A percentile compares a stretch with the other conserved stretches of the same genome.
Conservation (phyloP, 2,888 invertebrate genomes). For the Archips crataeganus region DNA sequence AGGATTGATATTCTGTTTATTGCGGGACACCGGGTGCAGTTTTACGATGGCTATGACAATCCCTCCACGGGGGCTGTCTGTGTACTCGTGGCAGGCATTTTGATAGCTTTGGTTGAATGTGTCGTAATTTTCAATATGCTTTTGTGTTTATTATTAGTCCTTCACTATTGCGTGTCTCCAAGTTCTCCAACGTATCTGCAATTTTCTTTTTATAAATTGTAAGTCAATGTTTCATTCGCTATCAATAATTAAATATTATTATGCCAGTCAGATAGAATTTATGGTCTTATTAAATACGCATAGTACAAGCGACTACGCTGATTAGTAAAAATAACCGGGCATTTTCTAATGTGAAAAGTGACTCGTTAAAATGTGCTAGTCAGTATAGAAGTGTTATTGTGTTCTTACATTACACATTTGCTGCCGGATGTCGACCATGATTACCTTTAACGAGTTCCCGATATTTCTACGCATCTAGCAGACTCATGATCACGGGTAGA, state of each 20-base stretch:
- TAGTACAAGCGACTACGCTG: too few species aligned
- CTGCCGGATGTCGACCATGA: too few species aligned
- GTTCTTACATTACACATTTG: too few species aligned
- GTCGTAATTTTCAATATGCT: constrained; percentile 17
- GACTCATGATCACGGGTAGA: too few species aligned
- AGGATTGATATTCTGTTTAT: constrained; percentile 40
- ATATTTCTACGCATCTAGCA: too few species aligned
- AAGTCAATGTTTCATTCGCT: background rate
- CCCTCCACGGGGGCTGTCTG: constrained; percentile 35
- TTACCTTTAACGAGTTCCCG: too few species aligned
- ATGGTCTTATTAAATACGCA: too few species aligned
- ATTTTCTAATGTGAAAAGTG: too few species aligned
- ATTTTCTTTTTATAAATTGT: background rate
- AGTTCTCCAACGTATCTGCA: background rate
- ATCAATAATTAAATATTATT: too few species aligned
- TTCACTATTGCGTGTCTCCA: background rate
- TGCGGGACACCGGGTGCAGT: constrained; percentile 48
- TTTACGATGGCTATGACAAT: constrained; percentile 47
- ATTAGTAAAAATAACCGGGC: too few species aligned
- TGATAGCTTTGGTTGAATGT: constrained; percentile 32
- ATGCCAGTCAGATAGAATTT: background rate
- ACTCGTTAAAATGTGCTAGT: too few species aligned
- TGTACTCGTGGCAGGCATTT: constrained; percentile 28
- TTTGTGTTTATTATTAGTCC: constrained; percentile 15
- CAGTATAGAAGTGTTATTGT: too few species aligned